A percentile compares a stretch with the other conserved stretches of the same genome.
These are phyloP conservation scores for Parazoanthus darwini DNA, from an alignment of 92 coral and sea anemone species.

Conservation along the genomic window DNA sequence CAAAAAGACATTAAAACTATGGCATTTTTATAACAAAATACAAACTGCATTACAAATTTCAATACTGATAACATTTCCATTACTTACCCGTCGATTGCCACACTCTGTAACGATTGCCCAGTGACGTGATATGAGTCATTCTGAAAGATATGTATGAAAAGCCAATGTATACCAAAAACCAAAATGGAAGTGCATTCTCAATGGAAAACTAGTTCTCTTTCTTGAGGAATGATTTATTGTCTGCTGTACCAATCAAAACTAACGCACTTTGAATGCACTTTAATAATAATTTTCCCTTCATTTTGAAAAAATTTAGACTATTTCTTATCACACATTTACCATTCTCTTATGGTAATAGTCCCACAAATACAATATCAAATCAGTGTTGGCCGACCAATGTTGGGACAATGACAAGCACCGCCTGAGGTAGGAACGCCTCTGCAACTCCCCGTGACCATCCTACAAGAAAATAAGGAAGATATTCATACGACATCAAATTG, in stretches of 20 bases:
- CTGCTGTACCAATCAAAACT: too few species aligned
- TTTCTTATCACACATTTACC: slow-evolving; percentile 52
- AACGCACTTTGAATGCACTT: background rate
- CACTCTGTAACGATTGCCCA: slow-evolving; percentile 67
- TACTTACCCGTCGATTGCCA: slow-evolving; percentile 71
- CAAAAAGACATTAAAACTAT: background rate
- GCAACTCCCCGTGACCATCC: slow-evolving; percentile 76
- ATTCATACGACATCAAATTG: background rate
- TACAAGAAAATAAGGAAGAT: background rate
- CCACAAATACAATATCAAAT: slow-evolving; percentile 87
- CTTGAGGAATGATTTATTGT: too few species aligned
- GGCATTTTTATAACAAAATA: background rate
- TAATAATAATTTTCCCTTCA: background rate
- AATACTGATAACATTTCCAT: background rate
- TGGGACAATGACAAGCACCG: slow-evolving; percentile 78
- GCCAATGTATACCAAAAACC: background rate
- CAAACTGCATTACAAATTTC: background rate
- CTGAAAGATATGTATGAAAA: slow-evolving; percentile 48
- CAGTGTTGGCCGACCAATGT: slow-evolving; percentile 93
- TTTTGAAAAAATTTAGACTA: background rate
- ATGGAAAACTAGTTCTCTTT: too few species aligned
- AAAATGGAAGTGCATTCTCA: background rate
- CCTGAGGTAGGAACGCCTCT: slow-evolving; percentile 72
- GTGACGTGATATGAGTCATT: slow-evolving; percentile 81
- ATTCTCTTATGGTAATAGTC: slow-evolving; percentile 93